Conservation (phyloP, 2,797 vertebrate species). For the Syndactyla subalaris region DNA sequence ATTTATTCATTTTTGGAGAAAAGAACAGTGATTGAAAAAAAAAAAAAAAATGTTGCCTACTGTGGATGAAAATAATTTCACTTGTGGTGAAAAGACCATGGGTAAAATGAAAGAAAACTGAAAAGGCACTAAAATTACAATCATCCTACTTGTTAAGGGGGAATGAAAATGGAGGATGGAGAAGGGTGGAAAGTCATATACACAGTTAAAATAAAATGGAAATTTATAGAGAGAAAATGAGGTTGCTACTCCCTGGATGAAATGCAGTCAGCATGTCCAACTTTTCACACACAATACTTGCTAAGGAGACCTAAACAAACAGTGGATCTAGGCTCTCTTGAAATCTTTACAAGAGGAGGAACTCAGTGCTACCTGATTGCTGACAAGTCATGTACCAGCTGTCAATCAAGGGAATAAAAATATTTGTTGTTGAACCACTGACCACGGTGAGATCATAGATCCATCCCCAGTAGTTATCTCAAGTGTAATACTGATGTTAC, state of each 20-base stretch:
- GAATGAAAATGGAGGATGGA: neutral
- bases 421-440: neutral
- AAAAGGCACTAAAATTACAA: neutral
- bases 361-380: too few species aligned
- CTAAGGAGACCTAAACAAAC: neutral
- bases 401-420: neutral
- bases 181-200: neutral
- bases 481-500: neutral
- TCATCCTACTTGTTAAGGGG: neutral
- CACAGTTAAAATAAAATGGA: neutral
- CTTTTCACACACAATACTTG: neutral
- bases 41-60: neutral
- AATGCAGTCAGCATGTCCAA: neutral
- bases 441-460: neutral
- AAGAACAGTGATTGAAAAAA: neutral
- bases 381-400: neutral
- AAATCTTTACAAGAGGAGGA: neutral
- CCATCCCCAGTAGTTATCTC: neutral
- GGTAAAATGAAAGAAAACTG: neutral
- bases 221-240: neutral
- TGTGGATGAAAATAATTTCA: neutral
- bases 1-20: neutral
- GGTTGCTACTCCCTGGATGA: neutral
- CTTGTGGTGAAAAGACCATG: too few species aligned
- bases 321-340: neutral